phyloP scores from a whole-genome alignment of 2,797 vertebrate species.

The Petrocephalus schoutedeni region DNA sequence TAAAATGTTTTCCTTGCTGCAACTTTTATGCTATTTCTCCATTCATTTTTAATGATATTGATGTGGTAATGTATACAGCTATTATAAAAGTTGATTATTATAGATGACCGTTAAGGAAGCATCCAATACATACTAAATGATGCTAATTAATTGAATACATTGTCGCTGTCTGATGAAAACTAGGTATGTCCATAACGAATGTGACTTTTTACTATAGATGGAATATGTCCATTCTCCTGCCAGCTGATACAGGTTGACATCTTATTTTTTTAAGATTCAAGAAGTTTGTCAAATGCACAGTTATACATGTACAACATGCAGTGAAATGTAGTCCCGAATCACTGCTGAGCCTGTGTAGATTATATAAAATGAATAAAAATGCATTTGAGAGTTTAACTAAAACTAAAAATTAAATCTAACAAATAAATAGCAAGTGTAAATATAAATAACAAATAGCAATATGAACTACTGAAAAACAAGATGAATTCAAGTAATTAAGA shows the following conservation, averaged over 20 bases:
- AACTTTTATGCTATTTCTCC: neutral
- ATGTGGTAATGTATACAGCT: neutral
- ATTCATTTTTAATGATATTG: neutral
- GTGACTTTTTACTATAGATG: neutral
- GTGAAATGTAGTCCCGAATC: too few species aligned
- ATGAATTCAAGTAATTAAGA: too few species aligned
- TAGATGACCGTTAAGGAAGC: neutral
- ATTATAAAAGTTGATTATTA: neutral
- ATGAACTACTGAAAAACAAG: too few species aligned
- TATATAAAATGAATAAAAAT: too few species aligned
- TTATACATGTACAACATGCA: too few species aligned
- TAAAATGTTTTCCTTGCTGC: neutral
- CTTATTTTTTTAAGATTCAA: too few species aligned
- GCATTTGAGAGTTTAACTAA: too few species aligned
- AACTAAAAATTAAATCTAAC: too few species aligned
- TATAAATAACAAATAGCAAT: too few species aligned
- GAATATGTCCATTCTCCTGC: neutral
- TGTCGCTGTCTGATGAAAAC: neutral
- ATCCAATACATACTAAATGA: neutral
- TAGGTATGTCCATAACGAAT: neutral
- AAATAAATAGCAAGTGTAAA: too few species aligned
- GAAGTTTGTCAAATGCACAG: too few species aligned
- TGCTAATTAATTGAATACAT: neutral
- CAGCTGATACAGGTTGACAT: neutral
- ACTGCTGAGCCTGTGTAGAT: too few species aligned